Percentiles rank a stretch among this genome's conserved stretches.
These are phyloP conservation scores for Tiliqua scincoides DNA, from an alignment of 2,113 vertebrate genomes.

Conservation along the genomic window DNA sequence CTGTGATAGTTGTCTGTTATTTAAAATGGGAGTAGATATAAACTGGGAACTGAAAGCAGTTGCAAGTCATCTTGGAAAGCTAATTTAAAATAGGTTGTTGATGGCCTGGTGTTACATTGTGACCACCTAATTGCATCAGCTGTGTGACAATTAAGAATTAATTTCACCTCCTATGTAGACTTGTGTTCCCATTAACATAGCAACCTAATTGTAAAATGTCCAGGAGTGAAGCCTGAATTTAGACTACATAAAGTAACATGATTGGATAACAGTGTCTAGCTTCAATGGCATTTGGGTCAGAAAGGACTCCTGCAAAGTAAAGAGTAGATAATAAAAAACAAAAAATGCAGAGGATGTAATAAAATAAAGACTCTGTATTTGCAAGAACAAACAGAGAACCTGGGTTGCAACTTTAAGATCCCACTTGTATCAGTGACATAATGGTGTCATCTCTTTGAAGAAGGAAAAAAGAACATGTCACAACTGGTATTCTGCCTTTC, in stretches of 20 bases:
- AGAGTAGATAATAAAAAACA: not conserved
- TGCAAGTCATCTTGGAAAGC: not conserved
- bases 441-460: conserved; percentile 59
- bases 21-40: not conserved
- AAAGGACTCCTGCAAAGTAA: not conserved
- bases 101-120: not conserved
- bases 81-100: conserved; percentile 1
- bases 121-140: conserved; percentile 7
- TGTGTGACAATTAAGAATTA: conserved; percentile 14
- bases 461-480: conserved; percentile 48
- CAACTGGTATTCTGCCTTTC: conserved; percentile 60
- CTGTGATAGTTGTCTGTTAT: not conserved
- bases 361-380: conserved; percentile 1
- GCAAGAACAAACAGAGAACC: conserved; percentile 30
- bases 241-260: not conserved
- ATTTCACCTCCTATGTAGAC: not conserved
- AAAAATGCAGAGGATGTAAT: not conserved
- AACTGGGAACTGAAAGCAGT: not conserved
- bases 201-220: not conserved
- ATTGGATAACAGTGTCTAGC: not conserved
- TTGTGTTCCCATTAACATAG: conserved; percentile 23
- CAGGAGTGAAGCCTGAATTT: not conserved
- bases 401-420: conserved; percentile 56
- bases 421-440: conserved; percentile 66
- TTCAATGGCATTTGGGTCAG: not conserved